These are phyloP conservation scores for Lates japonicus DNA, from an alignment of 2,797 vertebrate genomes.

Conservation along the genomic window DNA sequence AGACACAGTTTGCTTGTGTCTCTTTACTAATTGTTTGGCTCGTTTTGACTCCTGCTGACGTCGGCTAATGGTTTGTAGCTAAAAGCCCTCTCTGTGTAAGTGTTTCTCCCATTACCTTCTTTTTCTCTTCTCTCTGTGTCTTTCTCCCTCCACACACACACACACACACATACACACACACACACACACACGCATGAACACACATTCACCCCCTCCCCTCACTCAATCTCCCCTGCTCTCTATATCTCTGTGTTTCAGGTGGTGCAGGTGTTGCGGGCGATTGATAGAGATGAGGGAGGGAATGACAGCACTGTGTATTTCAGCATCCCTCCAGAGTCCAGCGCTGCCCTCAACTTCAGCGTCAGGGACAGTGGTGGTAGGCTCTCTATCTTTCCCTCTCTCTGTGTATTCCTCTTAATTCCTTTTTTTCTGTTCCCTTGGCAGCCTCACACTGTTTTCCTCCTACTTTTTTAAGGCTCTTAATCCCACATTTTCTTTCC, in stretches of 20 bases:
- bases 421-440: conserved; percentile 28
- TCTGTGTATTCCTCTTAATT: conserved; percentile 55
- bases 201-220: conserved; percentile 28
- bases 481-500: conserved; percentile 53
- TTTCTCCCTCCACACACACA: neutral
- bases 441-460: conserved; percentile 15
- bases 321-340: conserved; percentile 89
- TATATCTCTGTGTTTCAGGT: conserved; percentile 86
- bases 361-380: conserved; percentile 91
- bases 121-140: conserved; percentile 6
- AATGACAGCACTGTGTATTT: conserved; percentile 91
- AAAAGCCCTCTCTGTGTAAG: conserved; percentile 62
- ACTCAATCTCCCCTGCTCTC: conserved; percentile 55
- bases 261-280: conserved; percentile 92
- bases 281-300: conserved; percentile 92
- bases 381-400: conserved; percentile 67
- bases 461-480: conserved; percentile 41
- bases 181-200: conserved; percentile 21
- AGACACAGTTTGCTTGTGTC: conserved; percentile 51
- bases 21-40: conserved; percentile 73
- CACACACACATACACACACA: neutral
- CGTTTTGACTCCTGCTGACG: conserved; percentile 71
- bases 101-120: conserved; percentile 58
- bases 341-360: conserved; percentile 89
- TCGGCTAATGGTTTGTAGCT: conserved; percentile 69